These are phyloP conservation scores for Octonoba sinensis DNA, from an alignment of 2,888 invertebrate species.

Conservation along the genomic window DNA sequence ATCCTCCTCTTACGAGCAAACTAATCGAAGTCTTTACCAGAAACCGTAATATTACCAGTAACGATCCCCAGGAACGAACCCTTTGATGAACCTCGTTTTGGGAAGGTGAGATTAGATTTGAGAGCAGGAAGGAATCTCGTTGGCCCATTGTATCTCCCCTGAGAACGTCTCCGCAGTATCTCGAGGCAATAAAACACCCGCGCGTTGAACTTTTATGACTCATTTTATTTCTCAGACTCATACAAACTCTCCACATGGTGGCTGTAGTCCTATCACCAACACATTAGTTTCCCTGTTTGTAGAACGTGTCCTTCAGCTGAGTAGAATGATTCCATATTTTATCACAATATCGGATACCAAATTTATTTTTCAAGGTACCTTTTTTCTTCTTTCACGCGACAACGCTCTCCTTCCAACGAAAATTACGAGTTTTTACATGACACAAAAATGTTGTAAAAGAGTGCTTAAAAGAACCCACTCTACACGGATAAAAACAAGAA, in stretches of 20 bases:
- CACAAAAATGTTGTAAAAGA: slow-evolving; percentile 13
- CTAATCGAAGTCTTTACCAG: no score
- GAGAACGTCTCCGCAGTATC: slow-evolving; percentile 13
- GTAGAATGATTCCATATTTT: slow-evolving; percentile 7
- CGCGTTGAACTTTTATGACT: slow-evolving; percentile 17
- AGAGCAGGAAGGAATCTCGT: neutral
- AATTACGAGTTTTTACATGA: slow-evolving; percentile 9
- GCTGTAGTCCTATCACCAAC: neutral
- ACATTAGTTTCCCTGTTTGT: slow-evolving; percentile 1
- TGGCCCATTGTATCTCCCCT: slow-evolving; percentile 9
- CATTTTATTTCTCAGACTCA: slow-evolving; percentile 15
- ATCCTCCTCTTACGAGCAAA: no score
- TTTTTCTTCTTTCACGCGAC: neutral
- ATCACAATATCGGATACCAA: neutral
- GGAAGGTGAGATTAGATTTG: slow-evolving; percentile 18
- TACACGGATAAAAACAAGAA: no score
- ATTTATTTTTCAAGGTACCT: slow-evolving; percentile 1
- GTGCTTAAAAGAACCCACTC: slow-evolving; percentile 2
- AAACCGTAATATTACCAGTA: no score
- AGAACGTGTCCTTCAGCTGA: neutral
- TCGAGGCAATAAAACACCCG: slow-evolving; percentile 12
- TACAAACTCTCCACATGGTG: neutral
- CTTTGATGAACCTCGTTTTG: no score
- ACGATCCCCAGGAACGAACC: no score
- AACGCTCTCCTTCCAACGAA: neutral